Evolutionary conservation across 2,113 vertebrate species (phyloP), one percentile per base, ranked within the genome.

Genomic region (Bufo bufo): DNA sequence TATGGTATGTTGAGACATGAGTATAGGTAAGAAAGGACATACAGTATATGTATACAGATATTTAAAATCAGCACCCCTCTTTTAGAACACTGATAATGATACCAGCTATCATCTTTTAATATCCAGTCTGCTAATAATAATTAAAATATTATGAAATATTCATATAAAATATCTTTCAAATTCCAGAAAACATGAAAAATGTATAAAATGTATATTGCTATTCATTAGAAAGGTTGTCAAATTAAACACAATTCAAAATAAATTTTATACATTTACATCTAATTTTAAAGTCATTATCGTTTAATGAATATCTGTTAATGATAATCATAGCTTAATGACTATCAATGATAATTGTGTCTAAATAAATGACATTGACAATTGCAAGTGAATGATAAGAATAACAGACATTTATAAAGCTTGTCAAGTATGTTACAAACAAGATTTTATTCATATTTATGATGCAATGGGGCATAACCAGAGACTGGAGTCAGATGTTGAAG

Each of bases 291-390:
- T 59, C 69, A 75, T 85, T 85, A 75, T 74, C 69, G 12, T 58
- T 45, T 72, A 74, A 85, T 85, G 69, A 75, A 75, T 74, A 85
- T 85, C 84, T 85, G 84, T 85, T 75, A 85, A 75, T 72, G 71
- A 59, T 85, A 85, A 75, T 85, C 69, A 59, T 17, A 58, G 19
- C 71, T 75, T 72, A 85, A 85, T 59, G 84, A 85, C 52, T 75
- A 85, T 85, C 84, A 85, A 47, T 85, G 84, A 75, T 74, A 85
- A 59, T 85, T 75, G 43, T 85, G 63, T 74, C 69, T 85, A 59
- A 85, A 85, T 75, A 75, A 75, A 85, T 85, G 23, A 59, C 84
- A 85, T 58, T 85, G 84, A 85, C 50, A 85, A 75, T 85, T 75
- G 17, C 20, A 84, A 71, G 47, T 84, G 82, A 83, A 83, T 52